Percentiles rank a stretch among this genome's conserved stretches.
phyloP scores from a whole-genome alignment of 92 coral and sea anemone genomes.

The Palythoa grandis region DNA sequence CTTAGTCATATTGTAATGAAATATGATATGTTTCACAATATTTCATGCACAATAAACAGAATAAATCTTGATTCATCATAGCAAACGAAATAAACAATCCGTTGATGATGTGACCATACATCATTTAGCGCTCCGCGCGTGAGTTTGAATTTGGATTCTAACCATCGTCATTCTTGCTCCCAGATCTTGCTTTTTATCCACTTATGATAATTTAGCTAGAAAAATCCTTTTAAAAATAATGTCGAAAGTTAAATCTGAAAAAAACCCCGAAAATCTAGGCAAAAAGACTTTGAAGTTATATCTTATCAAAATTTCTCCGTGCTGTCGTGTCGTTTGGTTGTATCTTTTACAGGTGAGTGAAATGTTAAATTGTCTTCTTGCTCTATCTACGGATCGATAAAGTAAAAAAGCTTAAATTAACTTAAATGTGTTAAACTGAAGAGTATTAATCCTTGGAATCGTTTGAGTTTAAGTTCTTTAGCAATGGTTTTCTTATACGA shows the following conservation, averaged over 20 bases:
- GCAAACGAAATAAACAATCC: too few relatives aligned
- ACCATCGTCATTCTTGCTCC: background rate
- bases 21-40: background rate
- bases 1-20: too few relatives aligned
- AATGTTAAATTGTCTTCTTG: background rate
- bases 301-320: constrained; percentile 88
- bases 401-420: background rate
- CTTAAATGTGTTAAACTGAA: background rate
- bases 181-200: background rate
- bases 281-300: constrained; percentile 68
- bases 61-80: too few relatives aligned
- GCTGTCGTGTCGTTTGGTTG: constrained; percentile 86
- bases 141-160: too few relatives aligned
- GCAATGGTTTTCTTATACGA: background rate
- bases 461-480: background rate
- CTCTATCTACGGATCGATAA: background rate
- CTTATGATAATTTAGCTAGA: background rate
- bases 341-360: constrained; percentile 80
- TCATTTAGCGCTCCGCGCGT: too few relatives aligned
- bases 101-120: too few relatives aligned
- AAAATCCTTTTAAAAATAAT: background rate
- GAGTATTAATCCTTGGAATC: background rate
- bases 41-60: background rate
- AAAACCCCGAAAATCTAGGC: constrained; percentile 10
- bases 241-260: constrained; percentile 30